Evolutionary conservation across 2,113 vertebrate genomes (phyloP), one percentile per base, ranked within the genome.

Genomic region (Progne subis): DNA sequence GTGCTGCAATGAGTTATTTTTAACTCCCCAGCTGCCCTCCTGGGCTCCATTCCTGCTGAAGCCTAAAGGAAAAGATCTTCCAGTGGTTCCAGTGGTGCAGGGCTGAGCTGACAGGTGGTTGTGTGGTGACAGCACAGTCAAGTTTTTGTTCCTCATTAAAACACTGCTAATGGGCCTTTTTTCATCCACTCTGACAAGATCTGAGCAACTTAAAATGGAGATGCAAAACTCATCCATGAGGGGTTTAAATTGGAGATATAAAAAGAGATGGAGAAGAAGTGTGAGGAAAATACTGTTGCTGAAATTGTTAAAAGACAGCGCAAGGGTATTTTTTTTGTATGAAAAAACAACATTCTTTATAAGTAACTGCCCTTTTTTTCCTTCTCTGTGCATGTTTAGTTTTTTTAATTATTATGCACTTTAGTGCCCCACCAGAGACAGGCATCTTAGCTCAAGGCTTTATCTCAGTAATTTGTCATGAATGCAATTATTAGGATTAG

Each of bases 391-490:
- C n/a, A 8, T 91, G 15, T 88, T 71, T 56, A n/a, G 8, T 14
- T 92, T 92, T 92, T 92, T 74, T 29, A 68, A 57, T 78, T 84
- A 61, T 65, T 76, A 11, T 32, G 12, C 12, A 37, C n/a, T 75
- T 91, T 46, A 11, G 26, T 89, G 61, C 83, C 41, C 65, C 49
- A 32, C 8, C 8, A 34, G 76, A 86, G 72, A 55, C 41, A 85
- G n/a, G 21, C 37, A 26, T 79, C 57, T 46, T 81, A 57, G 44
- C 63, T 86, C 10, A 72, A 32, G 79, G 71, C 68, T 86, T 92
- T 93, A 61, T 90, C 43, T 86, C 69, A 47, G 81, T 86, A 52
- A 61, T 94, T 87, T 90, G 78, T 76, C 37, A 8, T 50, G 37
- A 69, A n/a, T 57, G 29, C n/a, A 86, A 3, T 85, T 18, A 18